Percentiles rank a stretch among this genome's conserved stretches.
These are phyloP conservation scores for Thunnus albacares DNA, from an alignment of 2,797 vertebrate species.

Conservation along the genomic window DNA sequence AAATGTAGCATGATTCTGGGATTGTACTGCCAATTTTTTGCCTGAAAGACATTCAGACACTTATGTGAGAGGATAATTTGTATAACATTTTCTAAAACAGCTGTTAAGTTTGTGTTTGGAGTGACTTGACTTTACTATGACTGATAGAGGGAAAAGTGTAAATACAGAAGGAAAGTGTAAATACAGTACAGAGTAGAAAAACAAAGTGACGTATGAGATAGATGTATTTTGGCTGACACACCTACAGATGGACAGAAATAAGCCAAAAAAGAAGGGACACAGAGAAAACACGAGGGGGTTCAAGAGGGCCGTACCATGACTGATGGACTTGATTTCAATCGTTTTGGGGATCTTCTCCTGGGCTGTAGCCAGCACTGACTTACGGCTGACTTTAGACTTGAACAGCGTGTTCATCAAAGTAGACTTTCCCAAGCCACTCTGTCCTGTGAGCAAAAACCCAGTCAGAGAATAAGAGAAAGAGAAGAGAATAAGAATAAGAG, in stretches of 20 bases:
- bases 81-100: not conserved
- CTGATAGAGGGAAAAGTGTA: not conserved
- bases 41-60: not conserved
- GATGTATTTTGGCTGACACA: slow-evolving; percentile 12
- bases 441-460: slow-evolving; percentile 84
- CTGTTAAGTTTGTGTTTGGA: not conserved
- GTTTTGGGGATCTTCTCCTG: slow-evolving; percentile 98
- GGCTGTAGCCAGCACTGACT: slow-evolving; percentile 90
- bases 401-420: slow-evolving; percentile 99
- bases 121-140: not conserved
- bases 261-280: not conserved
- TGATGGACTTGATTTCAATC: slow-evolving; percentile 98
- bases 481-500: too few relatives aligned
- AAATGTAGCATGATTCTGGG: not conserved
- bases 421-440: slow-evolving; percentile 97
- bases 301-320: slow-evolving; percentile 87
- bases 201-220: not conserved
- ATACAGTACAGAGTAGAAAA: not conserved
- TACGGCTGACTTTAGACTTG: slow-evolving; percentile 98
- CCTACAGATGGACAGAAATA: slow-evolving; percentile 2
- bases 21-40: not conserved
- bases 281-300: not conserved
- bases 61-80: not conserved
- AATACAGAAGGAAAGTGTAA: not conserved
- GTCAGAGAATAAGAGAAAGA: slow-evolving; percentile 5